Conservation (phyloP, 1,140 invertebrate species). For the Watersipora subatra region DNA sequence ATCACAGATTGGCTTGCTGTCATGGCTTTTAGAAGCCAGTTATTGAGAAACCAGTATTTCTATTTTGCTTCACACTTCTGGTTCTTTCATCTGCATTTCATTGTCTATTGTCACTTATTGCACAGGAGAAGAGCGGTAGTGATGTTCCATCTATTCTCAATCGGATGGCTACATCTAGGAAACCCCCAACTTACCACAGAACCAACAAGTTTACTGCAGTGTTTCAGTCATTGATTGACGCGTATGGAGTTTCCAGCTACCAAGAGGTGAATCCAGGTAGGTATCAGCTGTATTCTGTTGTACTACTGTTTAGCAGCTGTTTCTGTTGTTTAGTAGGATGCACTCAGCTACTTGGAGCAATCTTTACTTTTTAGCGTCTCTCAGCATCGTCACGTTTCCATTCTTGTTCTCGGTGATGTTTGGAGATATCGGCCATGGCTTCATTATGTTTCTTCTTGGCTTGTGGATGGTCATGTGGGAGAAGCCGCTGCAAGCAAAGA, state of each 20-base stretch:
- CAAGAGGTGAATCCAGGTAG: conserved; percentile 81
- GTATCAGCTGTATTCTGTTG: neutral
- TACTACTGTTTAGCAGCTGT: neutral
- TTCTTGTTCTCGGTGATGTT: conserved; percentile 98
- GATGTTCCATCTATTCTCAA: conserved; percentile 87
- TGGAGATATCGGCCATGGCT: conserved; percentile 83
- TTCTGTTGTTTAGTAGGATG: neutral
- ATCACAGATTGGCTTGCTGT: too few species aligned
- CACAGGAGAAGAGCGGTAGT: conserved; percentile 64
- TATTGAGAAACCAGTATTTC: too few species aligned
- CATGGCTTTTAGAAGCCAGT: too few species aligned
- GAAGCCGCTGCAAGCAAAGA: conserved; percentile 32
- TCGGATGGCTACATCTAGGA: conserved; percentile 70
- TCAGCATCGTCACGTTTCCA: conserved; percentile 90
- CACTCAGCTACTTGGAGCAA: conserved; percentile 1
- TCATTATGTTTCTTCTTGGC: conserved; percentile 50
- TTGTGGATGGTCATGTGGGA: conserved; percentile 49
- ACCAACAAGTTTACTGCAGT: conserved; percentile 88
- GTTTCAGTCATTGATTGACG: conserved; percentile 86
- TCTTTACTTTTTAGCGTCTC: conserved; percentile 55
- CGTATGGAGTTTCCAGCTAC: conserved; percentile 86
- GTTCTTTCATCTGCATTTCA: too few species aligned
- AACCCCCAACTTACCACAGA: conserved; percentile 81
- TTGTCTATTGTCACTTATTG: neutral
- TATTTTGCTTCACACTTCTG: too few species aligned